Evolutionary conservation across 2,797 vertebrate genomes (phyloP), one percentile per base, ranked within the genome.

Genomic region (Danio choprae): DNA sequence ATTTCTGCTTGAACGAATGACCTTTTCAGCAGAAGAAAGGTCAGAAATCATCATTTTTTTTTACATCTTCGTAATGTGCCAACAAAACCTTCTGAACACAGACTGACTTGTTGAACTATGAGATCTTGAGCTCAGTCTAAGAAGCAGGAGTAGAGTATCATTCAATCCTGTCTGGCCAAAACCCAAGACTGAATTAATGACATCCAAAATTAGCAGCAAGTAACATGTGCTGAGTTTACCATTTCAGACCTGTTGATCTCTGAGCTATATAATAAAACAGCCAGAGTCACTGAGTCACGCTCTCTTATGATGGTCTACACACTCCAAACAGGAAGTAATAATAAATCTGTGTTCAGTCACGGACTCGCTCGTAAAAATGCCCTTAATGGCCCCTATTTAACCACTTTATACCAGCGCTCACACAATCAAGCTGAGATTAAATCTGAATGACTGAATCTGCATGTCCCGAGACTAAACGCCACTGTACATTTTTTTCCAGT

Each of bases 191-290:
- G 38, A 50, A 64, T 56, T 55, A 29, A 80, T 64, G 55, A 72
- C 58, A 55, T 80, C 58, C 63, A 62, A 50, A 76, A 38, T 40
- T 74, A 68, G 56, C 56, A 60, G 38, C 38, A 44, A 50, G 40
- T 67, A 74, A 59, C 20, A 46, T 16, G n/a, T 62, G 7, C 20
- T 41, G 16, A 40, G 44, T 81, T 67, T 48, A 65, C 62, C 5
- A 48, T 74, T 70, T 69, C 44, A 68, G 76, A 75, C 65, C 56
- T 43, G 63, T 68, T 81, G 56, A 63, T 69, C 71, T 59, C 62
- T 67, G 53, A 48, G 51, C 58, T 18, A 67, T 46, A 53, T 56
- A 53, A 79, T 72, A 72, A 72, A 72, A 44, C 7, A 4, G 11
- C 41, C 22, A 59, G 7, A 59, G 56, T 63, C 56, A 71, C 77